phyloP scores from a whole-genome alignment of 2,888 invertebrate species.

The Crematogaster levior region DNA sequence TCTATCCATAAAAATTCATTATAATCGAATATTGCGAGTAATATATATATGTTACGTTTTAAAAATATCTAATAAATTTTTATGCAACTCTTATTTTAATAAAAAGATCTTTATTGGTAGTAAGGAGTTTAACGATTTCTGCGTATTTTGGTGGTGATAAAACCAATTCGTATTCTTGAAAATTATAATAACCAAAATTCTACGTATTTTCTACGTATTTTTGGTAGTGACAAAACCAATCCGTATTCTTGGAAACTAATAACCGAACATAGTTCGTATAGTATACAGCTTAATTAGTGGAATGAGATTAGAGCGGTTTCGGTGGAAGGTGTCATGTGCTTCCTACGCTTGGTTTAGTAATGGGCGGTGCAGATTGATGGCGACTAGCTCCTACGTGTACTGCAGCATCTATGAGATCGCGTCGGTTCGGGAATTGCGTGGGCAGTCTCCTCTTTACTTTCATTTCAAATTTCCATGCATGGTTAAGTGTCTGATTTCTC shows the following conservation, averaged over 20 bases:
- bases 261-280: conserved; percentile 11
- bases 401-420: conserved; percentile 19
- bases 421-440: conserved; percentile 40
- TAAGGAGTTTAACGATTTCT: not conserved
- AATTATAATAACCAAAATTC: conserved; percentile 24
- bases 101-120: not conserved
- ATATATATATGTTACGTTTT: no score
- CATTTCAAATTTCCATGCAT: conserved; percentile 64
- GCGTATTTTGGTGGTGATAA: not conserved
- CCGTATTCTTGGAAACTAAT: not conserved
- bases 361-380: conserved; percentile 35
- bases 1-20: not conserved
- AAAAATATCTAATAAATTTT: no score
- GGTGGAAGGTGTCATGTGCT: conserved; percentile 20
- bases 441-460: conserved; percentile 48
- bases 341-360: conserved; percentile 40
- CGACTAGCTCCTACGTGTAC: conserved; percentile 34
- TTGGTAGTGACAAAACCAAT: not conserved
- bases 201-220: no score
- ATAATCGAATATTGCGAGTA: not conserved
- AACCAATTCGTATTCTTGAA: not conserved
- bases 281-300: conserved; percentile 5
- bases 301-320: conserved; percentile 24
- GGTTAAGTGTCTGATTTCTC: conserved; percentile 48
- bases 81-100: not conserved